Percentiles rank a stretch among this genome's conserved stretches.
Evolutionary conservation across 2,113 vertebrate genomes (phyloP).

Genomic region (Oncorhynchus nerka): DNA sequence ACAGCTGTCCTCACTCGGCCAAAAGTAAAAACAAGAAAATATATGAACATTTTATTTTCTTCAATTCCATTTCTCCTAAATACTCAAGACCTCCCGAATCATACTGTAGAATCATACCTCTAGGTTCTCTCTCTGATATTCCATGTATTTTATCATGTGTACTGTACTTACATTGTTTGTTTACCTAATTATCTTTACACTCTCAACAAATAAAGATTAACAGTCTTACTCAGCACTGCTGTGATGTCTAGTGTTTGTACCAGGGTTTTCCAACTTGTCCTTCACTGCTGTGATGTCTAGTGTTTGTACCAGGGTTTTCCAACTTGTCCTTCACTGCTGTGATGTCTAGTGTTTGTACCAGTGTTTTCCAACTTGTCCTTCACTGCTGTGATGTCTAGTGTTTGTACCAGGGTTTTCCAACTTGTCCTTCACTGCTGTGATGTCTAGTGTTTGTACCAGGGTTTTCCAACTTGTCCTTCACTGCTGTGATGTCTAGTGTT

Average conservation of each 20-base stretch:
- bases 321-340: too few species aligned
- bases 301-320: too few species aligned
- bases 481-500: too few species aligned
- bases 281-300: too few species aligned
- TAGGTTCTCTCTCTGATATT: slow-evolving; percentile 52
- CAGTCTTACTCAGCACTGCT: slow-evolving; percentile 38
- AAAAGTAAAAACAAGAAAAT: slow-evolving; percentile 73
- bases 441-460: too few species aligned
- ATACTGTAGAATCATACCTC: slow-evolving; percentile 27
- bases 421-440: too few species aligned
- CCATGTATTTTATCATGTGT: slow-evolving; percentile 76
- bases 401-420: too few species aligned
- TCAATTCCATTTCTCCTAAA: slow-evolving; percentile 23
- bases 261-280: too few species aligned
- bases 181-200: slow-evolving; percentile 66
- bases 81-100: slow-evolving; percentile 41
- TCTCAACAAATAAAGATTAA: slow-evolving; percentile 69
- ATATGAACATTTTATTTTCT: slow-evolving; percentile 3
- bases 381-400: too few species aligned
- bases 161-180: slow-evolving; percentile 41
- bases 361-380: too few species aligned
- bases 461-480: too few species aligned
- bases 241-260: not conserved
- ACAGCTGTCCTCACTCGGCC: slow-evolving; percentile 91
- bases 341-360: too few species aligned